These are phyloP conservation scores for Astropecten irregularis DNA, from an alignment of 53 echinoderm and acorn worm species.

Conservation along the genomic window DNA sequence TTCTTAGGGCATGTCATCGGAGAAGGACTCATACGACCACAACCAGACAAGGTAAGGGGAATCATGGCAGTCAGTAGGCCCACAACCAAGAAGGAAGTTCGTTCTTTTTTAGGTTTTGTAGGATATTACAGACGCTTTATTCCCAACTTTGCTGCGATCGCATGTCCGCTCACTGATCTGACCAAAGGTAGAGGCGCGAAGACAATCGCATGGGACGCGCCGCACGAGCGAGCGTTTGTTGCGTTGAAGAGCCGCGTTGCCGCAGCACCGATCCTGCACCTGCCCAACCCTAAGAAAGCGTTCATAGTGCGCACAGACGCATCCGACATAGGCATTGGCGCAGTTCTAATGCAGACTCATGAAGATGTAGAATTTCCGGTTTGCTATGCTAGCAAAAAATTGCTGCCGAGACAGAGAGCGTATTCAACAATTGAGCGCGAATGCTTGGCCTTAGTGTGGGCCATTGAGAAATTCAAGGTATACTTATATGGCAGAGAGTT, in stretches of 20 bases:
- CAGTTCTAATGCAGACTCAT: neutral
- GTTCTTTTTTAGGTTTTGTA: constrained; percentile 45
- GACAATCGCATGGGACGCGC: neutral
- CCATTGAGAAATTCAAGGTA: constrained; percentile 29
- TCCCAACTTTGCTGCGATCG: constrained; percentile 27
- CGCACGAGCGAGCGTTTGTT: constrained; percentile 13
- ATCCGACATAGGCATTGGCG: constrained; percentile 19
- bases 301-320: constrained; percentile 21
- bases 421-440: constrained; percentile 57
- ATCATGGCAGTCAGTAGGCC: constrained; percentile 23
- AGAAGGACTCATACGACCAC: constrained; percentile 26
- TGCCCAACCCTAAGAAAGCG: constrained; percentile 8
- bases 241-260: neutral
- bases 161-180: constrained; percentile 7
- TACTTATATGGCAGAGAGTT: constrained; percentile 43
- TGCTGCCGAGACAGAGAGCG: constrained; percentile 21
- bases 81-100: constrained; percentile 59
- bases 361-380: constrained; percentile 1
- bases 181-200: constrained; percentile 4
- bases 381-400: constrained; percentile 45
- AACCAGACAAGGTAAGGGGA: constrained; percentile 30
- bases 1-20: constrained; percentile 67
- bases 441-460: constrained; percentile 58
- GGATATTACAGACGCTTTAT: constrained; percentile 48
- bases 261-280: constrained; percentile 1